phyloP scores from a whole-genome alignment of 2,797 vertebrate genomes.

The Decapterus maruadsi region DNA sequence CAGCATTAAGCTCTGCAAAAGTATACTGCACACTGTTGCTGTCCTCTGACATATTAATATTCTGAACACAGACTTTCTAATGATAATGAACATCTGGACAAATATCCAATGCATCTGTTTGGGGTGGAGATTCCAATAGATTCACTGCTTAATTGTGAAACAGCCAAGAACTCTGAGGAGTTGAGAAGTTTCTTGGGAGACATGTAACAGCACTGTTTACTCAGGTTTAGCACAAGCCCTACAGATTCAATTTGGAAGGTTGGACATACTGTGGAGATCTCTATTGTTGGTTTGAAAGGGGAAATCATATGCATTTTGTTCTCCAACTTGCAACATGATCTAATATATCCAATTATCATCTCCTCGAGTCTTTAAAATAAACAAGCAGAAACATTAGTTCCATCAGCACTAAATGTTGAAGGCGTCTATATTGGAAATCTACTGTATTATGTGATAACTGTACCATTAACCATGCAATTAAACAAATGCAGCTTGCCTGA shows the following conservation, averaged over 20 bases:
- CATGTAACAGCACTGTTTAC: not conserved
- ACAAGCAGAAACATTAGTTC: no score
- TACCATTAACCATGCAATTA: not conserved
- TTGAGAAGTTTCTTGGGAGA: not conserved
- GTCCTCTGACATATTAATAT: not conserved
- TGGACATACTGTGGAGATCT: not conserved
- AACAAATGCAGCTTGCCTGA: not conserved
- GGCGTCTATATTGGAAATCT: not conserved
- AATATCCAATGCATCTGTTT: conserved; percentile 18
- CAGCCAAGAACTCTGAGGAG: not conserved
- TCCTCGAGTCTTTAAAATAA: no score
- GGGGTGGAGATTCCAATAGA: not conserved
- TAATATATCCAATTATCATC: not conserved
- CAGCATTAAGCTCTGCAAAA: not conserved
- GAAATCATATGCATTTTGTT: not conserved
- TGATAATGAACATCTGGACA: conserved; percentile 14
- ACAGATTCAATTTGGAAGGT: not conserved
- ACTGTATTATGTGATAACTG: not conserved
- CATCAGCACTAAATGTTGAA: no score
- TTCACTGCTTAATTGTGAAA: not conserved
- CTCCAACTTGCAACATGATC: no score
- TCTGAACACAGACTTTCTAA: not conserved
- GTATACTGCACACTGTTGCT: not conserved
- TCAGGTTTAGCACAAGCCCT: not conserved
- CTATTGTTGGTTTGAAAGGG: not conserved